Conservation (phyloP, 2,888 invertebrate genomes). For the Osedax frankpressi region DNA sequence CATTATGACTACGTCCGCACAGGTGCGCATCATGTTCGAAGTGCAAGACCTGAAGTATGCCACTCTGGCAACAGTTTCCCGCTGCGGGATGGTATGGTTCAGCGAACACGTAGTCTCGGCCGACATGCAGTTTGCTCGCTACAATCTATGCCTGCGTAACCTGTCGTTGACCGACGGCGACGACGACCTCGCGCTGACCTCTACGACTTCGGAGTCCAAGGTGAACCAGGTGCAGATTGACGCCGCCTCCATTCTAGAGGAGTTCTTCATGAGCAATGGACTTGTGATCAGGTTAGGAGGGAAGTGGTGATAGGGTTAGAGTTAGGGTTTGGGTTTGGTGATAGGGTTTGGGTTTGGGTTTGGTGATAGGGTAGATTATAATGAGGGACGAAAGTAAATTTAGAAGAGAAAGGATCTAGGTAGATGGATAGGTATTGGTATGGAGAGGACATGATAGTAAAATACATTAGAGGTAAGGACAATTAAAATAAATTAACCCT, state of each 20-base stretch:
- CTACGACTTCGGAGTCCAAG: constrained; percentile 43
- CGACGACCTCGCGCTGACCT: constrained; percentile 30
- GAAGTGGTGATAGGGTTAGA: too few relatives aligned
- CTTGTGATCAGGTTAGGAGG: constrained; percentile 38
- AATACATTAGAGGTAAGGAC: too few relatives aligned
- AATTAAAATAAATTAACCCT: too few relatives aligned
- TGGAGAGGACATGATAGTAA: too few relatives aligned
- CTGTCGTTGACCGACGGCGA: constrained; percentile 43
- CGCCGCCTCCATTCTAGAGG: constrained; percentile 68
- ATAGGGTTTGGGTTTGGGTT: too few relatives aligned
- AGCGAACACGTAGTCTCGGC: constrained; percentile 94
- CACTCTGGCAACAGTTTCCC: constrained; percentile 92
- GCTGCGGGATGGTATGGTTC: constrained; percentile 99
- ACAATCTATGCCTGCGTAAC: constrained; percentile 67
- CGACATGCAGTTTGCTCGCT: constrained; percentile 97
- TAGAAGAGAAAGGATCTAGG: too few relatives aligned
- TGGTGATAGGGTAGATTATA: too few relatives aligned
- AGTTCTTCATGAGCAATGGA: constrained; percentile 78
- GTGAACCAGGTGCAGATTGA: constrained; percentile 64
- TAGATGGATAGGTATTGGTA: too few relatives aligned
- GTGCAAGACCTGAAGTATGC: constrained; percentile 95
- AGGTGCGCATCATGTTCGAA: constrained; percentile 51
- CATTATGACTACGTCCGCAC: too few relatives aligned
- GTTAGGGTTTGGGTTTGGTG: too few relatives aligned
- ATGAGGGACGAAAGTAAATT: too few relatives aligned